These are phyloP conservation scores for Myrmophylax atrothorax DNA, from an alignment of 2,113 vertebrate genomes.

Conservation along the genomic window DNA sequence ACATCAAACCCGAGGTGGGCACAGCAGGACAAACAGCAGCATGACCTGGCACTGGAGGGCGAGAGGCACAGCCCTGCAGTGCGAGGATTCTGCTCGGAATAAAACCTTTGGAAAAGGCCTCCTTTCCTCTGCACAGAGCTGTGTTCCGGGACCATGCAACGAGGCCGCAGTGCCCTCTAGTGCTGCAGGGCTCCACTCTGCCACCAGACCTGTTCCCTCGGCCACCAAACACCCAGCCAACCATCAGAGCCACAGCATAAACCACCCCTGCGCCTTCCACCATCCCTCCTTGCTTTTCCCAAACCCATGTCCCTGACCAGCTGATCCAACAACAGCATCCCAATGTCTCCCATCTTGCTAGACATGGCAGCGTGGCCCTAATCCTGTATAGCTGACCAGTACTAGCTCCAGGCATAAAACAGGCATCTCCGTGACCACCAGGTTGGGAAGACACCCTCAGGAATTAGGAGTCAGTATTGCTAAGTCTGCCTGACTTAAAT, in stretches of 20 bases:
- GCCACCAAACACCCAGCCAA: background rate
- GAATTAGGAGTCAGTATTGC: fast-evolving
- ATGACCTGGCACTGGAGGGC: background rate
- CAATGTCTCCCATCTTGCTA: fast-evolving
- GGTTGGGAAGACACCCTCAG: background rate
- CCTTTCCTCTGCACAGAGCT: background rate
- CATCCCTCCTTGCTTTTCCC: background rate
- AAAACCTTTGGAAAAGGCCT: background rate
- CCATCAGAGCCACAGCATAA: background rate
- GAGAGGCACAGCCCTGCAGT: background rate
- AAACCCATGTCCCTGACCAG: background rate
- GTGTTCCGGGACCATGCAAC: fast-evolving
- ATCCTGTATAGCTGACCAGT: background rate
- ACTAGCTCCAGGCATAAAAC: background rate
- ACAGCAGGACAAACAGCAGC: background rate
- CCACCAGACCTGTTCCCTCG: background rate
- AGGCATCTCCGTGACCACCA: background rate
- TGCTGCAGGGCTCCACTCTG: background rate
- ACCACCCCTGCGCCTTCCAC: background rate
- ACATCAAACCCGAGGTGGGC: fast-evolving
- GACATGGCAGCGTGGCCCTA: background rate
- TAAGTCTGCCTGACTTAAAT: background rate
- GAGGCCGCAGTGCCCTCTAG: constrained; percentile 58
- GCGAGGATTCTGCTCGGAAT: background rate
- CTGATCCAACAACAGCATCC: fast-evolving